Evolutionary conservation across 2,797 vertebrate genomes (phyloP).

Genomic region (Myiotriccus ornatus): DNA sequence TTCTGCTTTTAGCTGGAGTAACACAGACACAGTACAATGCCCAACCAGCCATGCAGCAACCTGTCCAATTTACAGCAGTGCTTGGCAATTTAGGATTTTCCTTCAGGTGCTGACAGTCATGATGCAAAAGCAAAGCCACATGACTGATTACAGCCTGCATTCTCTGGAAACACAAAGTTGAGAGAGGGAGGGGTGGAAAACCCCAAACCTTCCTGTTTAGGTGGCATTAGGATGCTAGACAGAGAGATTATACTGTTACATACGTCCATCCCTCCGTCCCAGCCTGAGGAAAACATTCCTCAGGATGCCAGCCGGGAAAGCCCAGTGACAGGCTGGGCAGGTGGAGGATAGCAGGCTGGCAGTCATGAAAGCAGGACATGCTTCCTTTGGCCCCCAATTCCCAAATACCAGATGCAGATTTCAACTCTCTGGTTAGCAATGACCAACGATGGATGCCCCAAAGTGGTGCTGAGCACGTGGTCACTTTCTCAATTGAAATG

Average conservation of each 20-base stretch:
- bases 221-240: neutral
- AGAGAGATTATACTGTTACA: neutral
- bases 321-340: neutral
- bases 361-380: neutral
- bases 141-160: neutral
- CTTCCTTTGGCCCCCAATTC: neutral
- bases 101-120: neutral
- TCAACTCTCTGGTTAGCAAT: neutral
- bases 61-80: neutral
- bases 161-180: neutral
- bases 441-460: neutral
- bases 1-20: neutral
- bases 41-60: constrained; percentile 20
- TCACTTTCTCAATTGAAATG: neutral
- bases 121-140: neutral
- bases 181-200: neutral
- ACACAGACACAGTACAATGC: neutral
- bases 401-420: neutral
- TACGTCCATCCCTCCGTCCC: neutral
- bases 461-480: neutral
- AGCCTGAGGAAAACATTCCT: neutral
- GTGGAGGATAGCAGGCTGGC: neutral
- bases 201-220: neutral
- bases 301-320: neutral
- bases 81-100: neutral